Evolutionary conservation across 2,888 invertebrate genomes (phyloP).

Genomic region (Mythimna ferrago): DNA sequence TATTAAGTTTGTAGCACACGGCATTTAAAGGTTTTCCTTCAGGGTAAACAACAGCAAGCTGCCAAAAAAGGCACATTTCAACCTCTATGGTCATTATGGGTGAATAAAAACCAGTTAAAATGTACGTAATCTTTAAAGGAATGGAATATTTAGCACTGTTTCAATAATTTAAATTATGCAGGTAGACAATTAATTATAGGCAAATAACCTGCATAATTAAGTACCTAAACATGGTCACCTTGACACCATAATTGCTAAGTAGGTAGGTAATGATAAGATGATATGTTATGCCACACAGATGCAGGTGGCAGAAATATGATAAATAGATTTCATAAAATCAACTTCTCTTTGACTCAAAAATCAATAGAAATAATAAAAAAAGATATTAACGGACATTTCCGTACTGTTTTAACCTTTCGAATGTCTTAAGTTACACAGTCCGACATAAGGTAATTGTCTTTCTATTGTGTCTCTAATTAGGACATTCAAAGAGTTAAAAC

Average conservation of each 20-base stretch:
- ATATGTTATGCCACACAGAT: constrained; percentile 20
- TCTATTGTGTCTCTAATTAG: too few species aligned
- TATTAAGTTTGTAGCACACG: constrained; percentile 53
- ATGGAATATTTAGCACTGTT: constrained; percentile 32
- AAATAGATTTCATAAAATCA: neutral
- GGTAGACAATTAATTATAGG: constrained; percentile 51
- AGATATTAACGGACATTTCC: neutral
- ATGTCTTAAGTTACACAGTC: too few species aligned
- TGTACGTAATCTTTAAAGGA: constrained; percentile 26
- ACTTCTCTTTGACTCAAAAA: neutral
- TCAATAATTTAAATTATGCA: constrained; percentile 40
- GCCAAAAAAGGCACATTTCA: constrained; percentile 60
- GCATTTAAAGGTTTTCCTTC: constrained; percentile 70
- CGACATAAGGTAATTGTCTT: too few species aligned
- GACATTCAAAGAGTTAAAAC: neutral
- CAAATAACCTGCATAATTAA: constrained; percentile 58
- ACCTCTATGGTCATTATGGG: constrained; percentile 33
- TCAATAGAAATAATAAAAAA: neutral
- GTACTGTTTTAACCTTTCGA: too few species aligned
- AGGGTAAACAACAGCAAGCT: constrained; percentile 67
- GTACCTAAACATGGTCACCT: constrained; percentile 61
- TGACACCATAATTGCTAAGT: constrained; percentile 49
- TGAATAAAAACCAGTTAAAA: constrained; percentile 33
- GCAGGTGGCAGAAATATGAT: constrained; percentile 10
- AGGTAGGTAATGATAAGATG: constrained; percentile 18